Evolutionary conservation across 1,140 invertebrate species (phyloP).

Genomic region (Physella acuta): DNA sequence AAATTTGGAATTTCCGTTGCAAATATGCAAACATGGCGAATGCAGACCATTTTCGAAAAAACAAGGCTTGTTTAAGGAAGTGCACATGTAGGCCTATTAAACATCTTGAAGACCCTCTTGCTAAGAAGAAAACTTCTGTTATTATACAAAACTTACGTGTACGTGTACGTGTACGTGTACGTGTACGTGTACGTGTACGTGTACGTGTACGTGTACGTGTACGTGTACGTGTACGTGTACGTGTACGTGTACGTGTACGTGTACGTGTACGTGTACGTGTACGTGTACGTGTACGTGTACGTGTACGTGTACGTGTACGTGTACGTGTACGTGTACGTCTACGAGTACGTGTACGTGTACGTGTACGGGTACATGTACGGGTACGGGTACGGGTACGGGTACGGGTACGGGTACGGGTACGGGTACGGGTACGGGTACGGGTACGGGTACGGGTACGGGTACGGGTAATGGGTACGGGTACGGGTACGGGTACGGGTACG

Average conservation of each 20-base stretch:
- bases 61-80: too few species aligned
- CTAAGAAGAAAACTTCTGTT: too few species aligned
- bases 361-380: too few species aligned
- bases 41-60: too few species aligned
- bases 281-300: slow-evolving; percentile 3
- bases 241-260: slow-evolving; percentile 3
- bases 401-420: background rate
- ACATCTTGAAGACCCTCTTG: too few species aligned
- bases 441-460: background rate
- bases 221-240: slow-evolving; percentile 3
- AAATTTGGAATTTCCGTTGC: too few species aligned
- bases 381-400: too few species aligned
- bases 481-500: background rate
- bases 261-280: slow-evolving; percentile 3
- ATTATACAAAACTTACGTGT: slow-evolving; percentile 1
- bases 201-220: slow-evolving; percentile 3
- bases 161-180: slow-evolving; percentile 3
- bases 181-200: slow-evolving; percentile 3
- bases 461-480: background rate
- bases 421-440: background rate
- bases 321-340: slow-evolving; percentile 1
- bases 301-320: slow-evolving; percentile 3
- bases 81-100: too few species aligned
- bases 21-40: too few species aligned
- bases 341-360: background rate